Evolutionary conservation across 2,888 invertebrate genomes (phyloP), one percentile per base, ranked within the genome.

Genomic region (Aporophyla nigra): DNA sequence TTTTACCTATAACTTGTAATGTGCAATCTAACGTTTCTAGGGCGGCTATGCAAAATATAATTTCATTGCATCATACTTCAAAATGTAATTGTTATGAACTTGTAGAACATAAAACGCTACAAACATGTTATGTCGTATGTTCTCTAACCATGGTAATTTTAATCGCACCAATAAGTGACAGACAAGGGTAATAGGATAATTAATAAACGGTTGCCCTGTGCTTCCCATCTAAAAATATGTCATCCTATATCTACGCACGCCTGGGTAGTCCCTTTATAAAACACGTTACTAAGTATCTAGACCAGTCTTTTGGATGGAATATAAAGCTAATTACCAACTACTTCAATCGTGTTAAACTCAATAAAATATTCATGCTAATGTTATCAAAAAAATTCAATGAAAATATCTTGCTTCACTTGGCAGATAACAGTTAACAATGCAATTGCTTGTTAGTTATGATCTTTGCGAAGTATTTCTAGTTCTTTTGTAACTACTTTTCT

Each of bases 201-300:
- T 27, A 51, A 40, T 51, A 51, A 56, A 53, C n/a, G 6, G 4
- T 46, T 27, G n/a, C 14, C 24, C 19, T 24, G 33, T 56, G 43
- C 4, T 54, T 51, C 21, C 16, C 16, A 56, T 43, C 61, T 78
- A 78, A 82, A 43, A 56, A 78, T 62, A 82, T 33, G 43, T 61
- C 56, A n/a, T 66, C 78, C 76, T 66, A 78, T 66, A 43, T 24
- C 24, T 46, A 76, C 62, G 56, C 82, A 78, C 62, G 82, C 65
- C 62, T 56, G 40, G 19, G 14, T 76, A 62, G n/a, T 14, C 51
- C 43, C 82, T 33, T 75, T 56, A 62, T 63, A 51, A 46, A 58
- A 74, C 61, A 14, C 1, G 16, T 40, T 24, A 58, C 33, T 51
- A 43, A 5, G 3, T 40, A 69, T 21, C 51, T 51, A 53, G 56